Evolutionary conservation across 2,113 vertebrate species (phyloP).

Genomic region (Oxyruncus cristatus): DNA sequence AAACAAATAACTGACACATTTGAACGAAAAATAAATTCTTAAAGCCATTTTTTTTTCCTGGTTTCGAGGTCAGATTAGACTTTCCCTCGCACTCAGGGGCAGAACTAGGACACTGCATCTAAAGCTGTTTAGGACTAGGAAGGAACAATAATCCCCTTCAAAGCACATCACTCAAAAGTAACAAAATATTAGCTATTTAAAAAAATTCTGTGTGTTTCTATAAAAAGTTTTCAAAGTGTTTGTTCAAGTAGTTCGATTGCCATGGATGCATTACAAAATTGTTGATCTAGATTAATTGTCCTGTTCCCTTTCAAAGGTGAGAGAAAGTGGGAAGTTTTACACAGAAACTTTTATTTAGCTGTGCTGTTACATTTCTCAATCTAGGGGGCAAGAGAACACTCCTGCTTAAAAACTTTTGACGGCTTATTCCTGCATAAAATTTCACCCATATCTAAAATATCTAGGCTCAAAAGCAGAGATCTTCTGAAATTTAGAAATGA

Average conservation of each 20-base stretch:
- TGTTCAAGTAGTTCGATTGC: neutral
- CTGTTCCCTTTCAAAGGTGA: neutral
- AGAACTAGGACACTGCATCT: neutral
- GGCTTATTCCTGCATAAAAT: neutral
- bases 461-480: neutral
- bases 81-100: neutral
- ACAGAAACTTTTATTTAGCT: rapidly evolving
- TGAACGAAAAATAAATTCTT: neutral
- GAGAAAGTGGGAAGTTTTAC: neutral
- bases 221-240: neutral
- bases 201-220: neutral
- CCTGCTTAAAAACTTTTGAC: neutral
- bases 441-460: neutral
- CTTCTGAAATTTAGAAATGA: neutral
- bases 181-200: neutral
- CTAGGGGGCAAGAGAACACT: neutral
- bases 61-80: neutral
- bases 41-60: neutral
- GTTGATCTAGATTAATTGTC: neutral
- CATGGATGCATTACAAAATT: neutral
- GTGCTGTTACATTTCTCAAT: neutral
- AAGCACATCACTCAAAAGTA: neutral
- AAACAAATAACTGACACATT: neutral
- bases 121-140: neutral
- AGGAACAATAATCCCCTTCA: neutral